Evolutionary conservation across 2,113 vertebrate species (phyloP).

Genomic region (Misgurnus mizolepis): DNA sequence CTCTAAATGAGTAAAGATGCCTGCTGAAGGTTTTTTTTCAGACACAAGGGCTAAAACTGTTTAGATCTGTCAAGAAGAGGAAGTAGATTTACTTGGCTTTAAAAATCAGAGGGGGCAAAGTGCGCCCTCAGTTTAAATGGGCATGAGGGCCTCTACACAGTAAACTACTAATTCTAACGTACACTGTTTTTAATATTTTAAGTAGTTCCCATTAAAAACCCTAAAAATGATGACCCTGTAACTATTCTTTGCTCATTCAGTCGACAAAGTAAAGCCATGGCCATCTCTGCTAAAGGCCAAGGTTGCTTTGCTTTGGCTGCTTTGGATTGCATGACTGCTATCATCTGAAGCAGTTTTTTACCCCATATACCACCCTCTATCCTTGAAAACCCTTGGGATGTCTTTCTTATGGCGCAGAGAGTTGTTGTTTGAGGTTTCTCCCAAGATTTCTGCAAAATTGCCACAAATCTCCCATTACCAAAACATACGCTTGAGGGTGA

Average conservation of each 20-base stretch:
- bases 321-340: constrained; percentile 32
- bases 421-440: background rate
- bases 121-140: too few species aligned
- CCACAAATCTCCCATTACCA: background rate
- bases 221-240: too few species aligned
- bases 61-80: background rate
- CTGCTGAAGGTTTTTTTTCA: constrained; percentile 31
- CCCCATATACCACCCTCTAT: constrained; percentile 20
- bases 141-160: too few species aligned
- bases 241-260: constrained; percentile 9
- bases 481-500: background rate
- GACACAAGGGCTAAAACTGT: background rate
- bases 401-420: constrained; percentile 16
- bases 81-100: background rate
- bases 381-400: background rate
- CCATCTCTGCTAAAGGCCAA: background rate
- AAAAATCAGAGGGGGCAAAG: background rate
- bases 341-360: constrained; percentile 44
- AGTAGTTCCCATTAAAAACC: too few species aligned
- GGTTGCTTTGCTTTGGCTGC: constrained; percentile 11
- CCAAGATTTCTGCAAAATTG: constrained; percentile 23
- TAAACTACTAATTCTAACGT: too few species aligned
- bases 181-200: too few species aligned
- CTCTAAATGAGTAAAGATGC: constrained; percentile 32
- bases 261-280: background rate